phyloP scores from a whole-genome alignment of 2,113 vertebrate species.

The Elanus axillaris region DNA sequence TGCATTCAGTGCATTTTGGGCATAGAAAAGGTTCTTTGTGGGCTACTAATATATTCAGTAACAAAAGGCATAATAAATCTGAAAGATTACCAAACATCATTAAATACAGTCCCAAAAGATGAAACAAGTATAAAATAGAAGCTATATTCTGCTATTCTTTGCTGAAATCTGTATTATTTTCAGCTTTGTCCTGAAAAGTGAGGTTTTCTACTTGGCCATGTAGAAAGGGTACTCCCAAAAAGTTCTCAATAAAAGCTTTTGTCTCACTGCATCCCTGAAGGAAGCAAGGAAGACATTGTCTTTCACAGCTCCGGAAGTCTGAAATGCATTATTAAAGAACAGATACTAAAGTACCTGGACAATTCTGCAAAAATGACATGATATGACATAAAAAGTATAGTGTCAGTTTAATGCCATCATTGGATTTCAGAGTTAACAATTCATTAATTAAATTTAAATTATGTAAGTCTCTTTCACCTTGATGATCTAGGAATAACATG shows the following conservation, averaged over 20 bases:
- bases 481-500: not conserved
- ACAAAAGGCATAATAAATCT: not conserved
- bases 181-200: not conserved
- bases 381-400: not conserved
- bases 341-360: not conserved
- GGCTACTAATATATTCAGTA: not conserved
- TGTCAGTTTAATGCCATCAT: not conserved
- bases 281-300: not conserved
- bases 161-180: not conserved
- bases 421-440: conserved; percentile 10
- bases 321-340: not conserved
- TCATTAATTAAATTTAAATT: not conserved
- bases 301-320: not conserved
- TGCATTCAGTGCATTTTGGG: not conserved
- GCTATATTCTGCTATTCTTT: not conserved
- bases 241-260: not conserved
- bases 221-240: not conserved
- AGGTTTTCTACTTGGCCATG: not conserved
- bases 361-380: not conserved
- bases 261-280: not conserved
- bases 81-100: not conserved
- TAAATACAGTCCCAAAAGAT: not conserved
- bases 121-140: not conserved
- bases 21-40: not conserved
- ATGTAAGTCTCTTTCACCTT: not conserved